These are phyloP conservation scores for Okamejei kenojei DNA, from an alignment of 2,797 vertebrate genomes.

Conservation along the genomic window DNA sequence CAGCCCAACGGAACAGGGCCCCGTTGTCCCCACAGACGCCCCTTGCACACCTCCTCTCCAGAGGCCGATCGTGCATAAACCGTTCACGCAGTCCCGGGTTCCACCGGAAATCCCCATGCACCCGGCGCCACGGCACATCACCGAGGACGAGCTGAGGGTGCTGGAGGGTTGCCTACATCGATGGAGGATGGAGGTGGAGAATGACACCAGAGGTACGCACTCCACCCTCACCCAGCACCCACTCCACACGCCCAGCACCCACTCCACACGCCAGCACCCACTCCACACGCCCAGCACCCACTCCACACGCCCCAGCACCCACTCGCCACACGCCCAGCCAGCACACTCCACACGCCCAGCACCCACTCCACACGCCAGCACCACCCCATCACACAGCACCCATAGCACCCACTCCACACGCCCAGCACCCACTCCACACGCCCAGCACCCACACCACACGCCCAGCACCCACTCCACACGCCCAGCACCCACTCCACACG, in stretches of 20 bases:
- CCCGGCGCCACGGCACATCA: conserved; percentile 91
- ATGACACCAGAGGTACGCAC: conserved; percentile 79
- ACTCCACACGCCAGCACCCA: neutral
- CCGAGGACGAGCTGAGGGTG: conserved; percentile 85
- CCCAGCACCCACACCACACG: too few species aligned
- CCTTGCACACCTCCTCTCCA: conserved; percentile 64
- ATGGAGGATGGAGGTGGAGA: conserved; percentile 97
- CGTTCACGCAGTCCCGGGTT: conserved; percentile 90
- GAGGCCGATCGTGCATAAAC: conserved; percentile 83
- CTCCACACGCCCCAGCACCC: too few species aligned
- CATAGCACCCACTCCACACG: too few species aligned
- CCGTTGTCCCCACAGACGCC: conserved; percentile 57
- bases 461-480: too few species aligned
- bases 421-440: too few species aligned
- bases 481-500: too few species aligned
- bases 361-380: too few species aligned
- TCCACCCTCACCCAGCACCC: neutral
- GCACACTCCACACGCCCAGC: too few species aligned
- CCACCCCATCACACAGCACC: too few species aligned
- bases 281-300: too few species aligned
- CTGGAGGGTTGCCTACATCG: conserved; percentile 92
- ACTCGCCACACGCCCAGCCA: too few species aligned
- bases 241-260: neutral
- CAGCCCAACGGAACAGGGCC: conserved; percentile 75
- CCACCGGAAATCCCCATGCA: conserved; percentile 92